Base-by-base conservation (phyloP, 2,113 vertebrate species). In the Vulpes vulpes region DNA sequence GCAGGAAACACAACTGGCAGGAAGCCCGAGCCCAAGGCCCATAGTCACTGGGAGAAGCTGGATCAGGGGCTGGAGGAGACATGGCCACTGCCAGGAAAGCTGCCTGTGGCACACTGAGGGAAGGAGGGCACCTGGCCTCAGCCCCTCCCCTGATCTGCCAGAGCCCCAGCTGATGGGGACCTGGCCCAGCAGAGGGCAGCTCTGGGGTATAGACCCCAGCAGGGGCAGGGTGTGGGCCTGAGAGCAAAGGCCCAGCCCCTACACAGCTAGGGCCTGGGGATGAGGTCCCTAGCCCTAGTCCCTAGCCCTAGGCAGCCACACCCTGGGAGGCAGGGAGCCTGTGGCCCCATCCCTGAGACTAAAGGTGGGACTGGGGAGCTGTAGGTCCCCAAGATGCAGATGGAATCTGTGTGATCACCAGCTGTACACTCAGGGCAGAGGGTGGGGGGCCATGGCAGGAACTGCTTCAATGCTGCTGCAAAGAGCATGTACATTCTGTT, bases 401-500 rank as follows among this genome's bases (percentile, higher is more conserved):
- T 38, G 20, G 87, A 62, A 62, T 19, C 38, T 25, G 27, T n/a
- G 35, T 89, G 38, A 23, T 43, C 27, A 30, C 71, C 11, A 0
- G 27, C 25, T 60, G 74, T 32, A 76, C 19, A 76, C 0, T 2
- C 4, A 19, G 17, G 1, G 67, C 17, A 35, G 67, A 8, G 16
- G 3, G 14, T 3, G 67, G 9, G 65, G 51, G 9, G 22, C 14
- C 11, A 55, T 7, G 16, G 10, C 3, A 5, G 8, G 32, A 17
- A 27, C 43, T 19, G 4, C 22, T 38, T 60, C 27, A 23, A 62
- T 19, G 23, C 38, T 0, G 27, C 59, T n/a, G 71, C 38, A 16
- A 16, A 16, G 11, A n/a, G 71, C 3, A 0, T 5, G 22, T 20
- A 49, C 27, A 14, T 32, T 8, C 5, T n/a, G 38, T 11, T 7